Percentiles rank a stretch among this genome's conserved stretches.
Conservation (phyloP, 92 coral and sea anemone species). For the Heteractis magnifica region DNA sequence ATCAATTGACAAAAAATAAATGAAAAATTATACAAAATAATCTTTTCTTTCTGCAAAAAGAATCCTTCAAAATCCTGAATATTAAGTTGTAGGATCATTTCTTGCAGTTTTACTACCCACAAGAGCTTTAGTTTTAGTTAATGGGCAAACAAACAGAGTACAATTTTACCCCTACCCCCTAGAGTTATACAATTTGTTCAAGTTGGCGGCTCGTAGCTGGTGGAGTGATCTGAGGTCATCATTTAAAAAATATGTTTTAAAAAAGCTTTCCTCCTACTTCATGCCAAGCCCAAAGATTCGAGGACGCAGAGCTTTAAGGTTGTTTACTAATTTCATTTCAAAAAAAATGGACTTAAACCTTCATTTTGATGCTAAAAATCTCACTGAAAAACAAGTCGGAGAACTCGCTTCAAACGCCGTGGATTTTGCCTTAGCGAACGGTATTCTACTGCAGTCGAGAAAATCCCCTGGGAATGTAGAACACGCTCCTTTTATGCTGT, state of each 20-base stretch:
- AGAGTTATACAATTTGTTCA: not conserved
- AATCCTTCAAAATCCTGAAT: no score
- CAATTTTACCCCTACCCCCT: not conserved
- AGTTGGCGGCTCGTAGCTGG: not conserved
- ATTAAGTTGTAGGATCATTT: no score
- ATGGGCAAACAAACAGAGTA: not conserved
- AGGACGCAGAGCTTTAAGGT: not conserved
- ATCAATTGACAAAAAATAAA: no score
- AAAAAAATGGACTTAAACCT: constrained; percentile 21
- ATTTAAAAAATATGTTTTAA: not conserved
- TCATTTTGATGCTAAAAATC: not conserved
- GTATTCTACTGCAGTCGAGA: not conserved
- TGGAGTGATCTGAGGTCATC: not conserved
- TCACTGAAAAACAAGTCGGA: constrained; percentile 6
- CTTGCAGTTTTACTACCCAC: not conserved
- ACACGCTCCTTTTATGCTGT: constrained; percentile 83
- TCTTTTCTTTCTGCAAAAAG: no score
- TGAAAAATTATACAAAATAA: no score
- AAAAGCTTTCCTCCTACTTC: no score
- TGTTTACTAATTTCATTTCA: not conserved
- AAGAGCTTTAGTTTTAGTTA: not conserved
- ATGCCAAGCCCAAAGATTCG: not conserved
- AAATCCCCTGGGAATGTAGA: constrained; percentile 14
- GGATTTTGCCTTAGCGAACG: constrained; percentile 16
- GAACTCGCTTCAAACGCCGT: constrained; percentile 18